A percentile compares a stretch with the other conserved stretches of the same genome.
These are phyloP conservation scores for Darevskia mixta DNA, from an alignment of 2,797 vertebrate species.

Conservation along the genomic window DNA sequence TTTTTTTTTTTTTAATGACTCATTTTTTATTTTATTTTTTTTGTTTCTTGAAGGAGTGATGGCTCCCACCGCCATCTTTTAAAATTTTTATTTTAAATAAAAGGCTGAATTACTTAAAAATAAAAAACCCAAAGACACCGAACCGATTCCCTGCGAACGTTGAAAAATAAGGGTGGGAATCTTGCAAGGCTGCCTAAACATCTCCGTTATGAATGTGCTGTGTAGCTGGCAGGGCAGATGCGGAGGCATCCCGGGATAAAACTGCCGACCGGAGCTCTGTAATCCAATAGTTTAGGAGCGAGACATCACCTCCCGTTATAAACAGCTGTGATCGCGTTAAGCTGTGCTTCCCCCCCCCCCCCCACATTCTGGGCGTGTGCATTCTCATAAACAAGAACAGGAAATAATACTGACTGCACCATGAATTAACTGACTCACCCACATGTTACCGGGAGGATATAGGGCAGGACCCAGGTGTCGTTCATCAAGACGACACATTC, in stretches of 20 bases:
- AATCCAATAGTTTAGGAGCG: conserved; percentile 42
- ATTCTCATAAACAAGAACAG: neutral
- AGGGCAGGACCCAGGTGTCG: too few species aligned
- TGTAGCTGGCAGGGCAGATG: neutral
- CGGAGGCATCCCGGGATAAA: conserved; percentile 39
- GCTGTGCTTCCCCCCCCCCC: neutral
- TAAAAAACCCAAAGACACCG: neutral
- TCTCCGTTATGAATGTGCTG: conserved; percentile 18
- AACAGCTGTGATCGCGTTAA: neutral
- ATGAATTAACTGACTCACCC: neutral
- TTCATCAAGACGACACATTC: too few species aligned
- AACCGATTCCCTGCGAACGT: too few species aligned
- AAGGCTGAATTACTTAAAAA: conserved; percentile 5
- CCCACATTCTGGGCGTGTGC: too few species aligned
- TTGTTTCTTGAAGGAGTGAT: conserved; percentile 54
- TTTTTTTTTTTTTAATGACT: conserved; percentile 69
- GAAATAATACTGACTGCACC: neutral
- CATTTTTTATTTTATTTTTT: conserved; percentile 37
- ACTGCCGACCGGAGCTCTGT: conserved; percentile 53
- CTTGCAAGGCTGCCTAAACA: neutral
- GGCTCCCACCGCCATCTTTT: conserved; percentile 20
- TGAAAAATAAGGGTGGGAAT: neutral
- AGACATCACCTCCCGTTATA: neutral
- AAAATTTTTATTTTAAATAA: neutral
- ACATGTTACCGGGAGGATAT: neutral